A percentile compares a stretch with the other conserved stretches of the same genome.
Evolutionary conservation across 2,797 vertebrate genomes (phyloP).

Genomic region (Buphagus erythrorhynchus): DNA sequence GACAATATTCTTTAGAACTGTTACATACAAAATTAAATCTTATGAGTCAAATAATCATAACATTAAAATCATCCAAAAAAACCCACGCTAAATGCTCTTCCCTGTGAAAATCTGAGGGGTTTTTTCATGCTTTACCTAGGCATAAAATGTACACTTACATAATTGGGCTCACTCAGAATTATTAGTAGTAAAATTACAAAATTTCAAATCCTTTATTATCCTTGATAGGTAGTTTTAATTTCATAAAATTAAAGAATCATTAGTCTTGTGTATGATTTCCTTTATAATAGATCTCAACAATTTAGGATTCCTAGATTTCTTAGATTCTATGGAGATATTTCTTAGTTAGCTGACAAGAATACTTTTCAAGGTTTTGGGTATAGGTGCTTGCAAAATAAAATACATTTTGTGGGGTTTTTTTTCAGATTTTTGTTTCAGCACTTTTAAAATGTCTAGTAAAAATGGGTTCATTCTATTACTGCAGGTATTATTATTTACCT

Average conservation of each 20-base stretch:
- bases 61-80: not conserved
- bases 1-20: not conserved
- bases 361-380: not conserved
- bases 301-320: not conserved
- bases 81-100: fast-evolving
- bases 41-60: not conserved
- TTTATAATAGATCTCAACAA: not conserved
- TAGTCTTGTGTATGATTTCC: not conserved
- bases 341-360: not conserved
- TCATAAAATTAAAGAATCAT: not conserved
- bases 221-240: not conserved
- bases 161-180: not conserved
- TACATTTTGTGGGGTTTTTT: too few species aligned
- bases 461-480: not conserved
- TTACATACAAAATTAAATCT: not conserved
- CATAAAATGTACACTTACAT: not conserved
- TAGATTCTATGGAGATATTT: not conserved
- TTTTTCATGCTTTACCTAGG: not conserved
- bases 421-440: not conserved
- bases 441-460: not conserved
- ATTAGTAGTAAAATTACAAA: not conserved
- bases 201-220: not conserved
- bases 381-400: not conserved
- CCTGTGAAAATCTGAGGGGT: fast-evolving
- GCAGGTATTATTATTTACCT: not conserved